Evolutionary conservation across 2,113 vertebrate genomes (phyloP).

Genomic region (Misgurnus anguillicaudatus): DNA sequence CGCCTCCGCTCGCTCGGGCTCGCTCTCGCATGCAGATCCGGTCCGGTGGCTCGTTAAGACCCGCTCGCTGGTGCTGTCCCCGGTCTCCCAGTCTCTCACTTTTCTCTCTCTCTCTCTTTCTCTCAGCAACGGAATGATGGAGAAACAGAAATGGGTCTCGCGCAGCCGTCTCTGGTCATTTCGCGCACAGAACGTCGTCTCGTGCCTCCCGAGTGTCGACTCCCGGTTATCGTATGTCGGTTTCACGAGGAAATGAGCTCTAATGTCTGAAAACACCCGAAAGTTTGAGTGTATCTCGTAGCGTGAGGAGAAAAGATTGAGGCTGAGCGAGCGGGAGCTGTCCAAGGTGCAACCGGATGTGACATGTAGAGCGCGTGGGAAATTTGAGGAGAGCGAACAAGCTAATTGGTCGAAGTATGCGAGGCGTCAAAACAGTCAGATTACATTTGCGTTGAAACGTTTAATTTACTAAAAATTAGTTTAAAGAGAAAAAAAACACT

Average conservation of each 20-base stretch:
- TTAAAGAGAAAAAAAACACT: too few relatives aligned
- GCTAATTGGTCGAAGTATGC: constrained; percentile 3
- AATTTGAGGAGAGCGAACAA: constrained; percentile 18
- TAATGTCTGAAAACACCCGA: constrained; percentile 71
- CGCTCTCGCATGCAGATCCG: constrained; percentile 80
- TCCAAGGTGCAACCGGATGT: constrained; percentile 61
- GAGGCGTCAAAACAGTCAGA: constrained; percentile 63
- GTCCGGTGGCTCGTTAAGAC: constrained; percentile 33
- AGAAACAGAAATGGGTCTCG: constrained; percentile 71
- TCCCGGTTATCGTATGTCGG: too few relatives aligned
- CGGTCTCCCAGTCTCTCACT: background rate
- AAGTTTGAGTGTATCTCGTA: constrained; percentile 76
- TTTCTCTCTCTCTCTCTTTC: background rate
- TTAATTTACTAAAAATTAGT: too few relatives aligned
- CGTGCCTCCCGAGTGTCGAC: constrained; percentile 45
- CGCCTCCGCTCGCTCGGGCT: constrained; percentile 74
- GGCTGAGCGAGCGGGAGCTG: constrained; percentile 71
- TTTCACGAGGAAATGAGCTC: constrained; percentile 27
- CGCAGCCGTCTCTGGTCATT: constrained; percentile 82
- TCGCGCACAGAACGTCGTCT: constrained; percentile 76
- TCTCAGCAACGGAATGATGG: constrained; percentile 75
- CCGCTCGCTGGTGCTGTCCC: constrained; percentile 27
- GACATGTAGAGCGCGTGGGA: constrained; percentile 39
- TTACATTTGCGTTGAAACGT: background rate
- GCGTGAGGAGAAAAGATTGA: background rate